Percentiles rank a stretch among this genome's conserved stretches.
Evolutionary conservation across 2,888 invertebrate genomes (phyloP).

Genomic region (Tineola bisselliella): DNA sequence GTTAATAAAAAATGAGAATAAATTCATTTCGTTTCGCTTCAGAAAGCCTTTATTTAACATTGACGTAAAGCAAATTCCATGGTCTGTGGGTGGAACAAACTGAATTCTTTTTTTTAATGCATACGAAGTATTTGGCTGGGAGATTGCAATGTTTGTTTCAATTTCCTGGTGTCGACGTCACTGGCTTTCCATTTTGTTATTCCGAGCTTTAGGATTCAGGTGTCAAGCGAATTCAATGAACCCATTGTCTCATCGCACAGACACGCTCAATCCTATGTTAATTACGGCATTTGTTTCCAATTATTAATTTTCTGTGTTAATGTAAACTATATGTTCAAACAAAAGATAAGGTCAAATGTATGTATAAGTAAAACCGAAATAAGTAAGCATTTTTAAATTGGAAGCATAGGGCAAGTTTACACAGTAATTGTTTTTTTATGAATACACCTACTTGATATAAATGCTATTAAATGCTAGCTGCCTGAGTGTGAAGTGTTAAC

Average conservation of each 20-base stretch:
- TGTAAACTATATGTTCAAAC: too few relatives aligned
- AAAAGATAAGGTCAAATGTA: too few relatives aligned
- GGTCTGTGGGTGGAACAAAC: slow-evolving; percentile 4
- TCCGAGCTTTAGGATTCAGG: not conserved
- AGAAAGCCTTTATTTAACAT: not conserved
- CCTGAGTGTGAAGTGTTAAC: too few relatives aligned
- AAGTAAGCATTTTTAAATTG: too few relatives aligned
- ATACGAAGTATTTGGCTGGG: slow-evolving; percentile 18
- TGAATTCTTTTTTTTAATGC: slow-evolving; percentile 16
- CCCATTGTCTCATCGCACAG: not conserved
- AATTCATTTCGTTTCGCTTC: not conserved
- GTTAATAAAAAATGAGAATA: not conserved
- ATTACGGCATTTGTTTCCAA: too few relatives aligned
- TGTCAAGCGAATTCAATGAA: not conserved
- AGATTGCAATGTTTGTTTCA: slow-evolving; percentile 60
- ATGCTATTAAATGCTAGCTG: too few relatives aligned
- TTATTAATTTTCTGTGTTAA: too few relatives aligned
- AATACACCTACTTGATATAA: too few relatives aligned
- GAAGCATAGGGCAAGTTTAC: too few relatives aligned
- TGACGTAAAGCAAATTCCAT: slow-evolving; percentile 4
- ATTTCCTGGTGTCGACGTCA: slow-evolving; percentile 46
- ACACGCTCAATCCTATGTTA: too few relatives aligned
- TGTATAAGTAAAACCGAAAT: too few relatives aligned
- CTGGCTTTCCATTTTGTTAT: slow-evolving; percentile 33
- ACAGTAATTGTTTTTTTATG: too few relatives aligned